These are phyloP conservation scores for Cybosia mesomella DNA, from an alignment of 2,888 invertebrate genomes.

Conservation along the genomic window DNA sequence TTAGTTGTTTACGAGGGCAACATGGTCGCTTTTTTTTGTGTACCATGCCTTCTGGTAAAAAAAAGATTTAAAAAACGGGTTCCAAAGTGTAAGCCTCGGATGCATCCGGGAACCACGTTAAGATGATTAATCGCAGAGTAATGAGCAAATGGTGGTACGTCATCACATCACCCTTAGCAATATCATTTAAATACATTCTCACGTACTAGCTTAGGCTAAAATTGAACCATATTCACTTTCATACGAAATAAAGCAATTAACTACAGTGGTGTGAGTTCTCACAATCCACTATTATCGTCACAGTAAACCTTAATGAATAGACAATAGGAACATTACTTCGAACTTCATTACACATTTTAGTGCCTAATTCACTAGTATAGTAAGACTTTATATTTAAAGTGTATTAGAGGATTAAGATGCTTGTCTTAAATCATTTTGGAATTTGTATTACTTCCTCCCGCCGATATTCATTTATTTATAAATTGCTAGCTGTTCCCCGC, in stretches of 20 bases:
- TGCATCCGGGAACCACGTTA: too few species aligned
- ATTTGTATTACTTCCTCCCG: neutral
- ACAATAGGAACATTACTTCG: neutral
- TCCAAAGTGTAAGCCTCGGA: too few species aligned
- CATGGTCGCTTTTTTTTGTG: too few species aligned
- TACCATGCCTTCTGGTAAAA: too few species aligned
- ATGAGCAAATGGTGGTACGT: too few species aligned
- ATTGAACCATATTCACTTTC: neutral
- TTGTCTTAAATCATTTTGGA: neutral
- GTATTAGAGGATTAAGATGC: neutral
- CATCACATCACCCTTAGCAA: neutral
- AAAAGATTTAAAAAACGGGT: too few species aligned
- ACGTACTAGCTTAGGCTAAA: neutral
- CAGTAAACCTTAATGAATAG: neutral
- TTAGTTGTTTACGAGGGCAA: too few species aligned
- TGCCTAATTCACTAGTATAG: conserved; percentile 2
- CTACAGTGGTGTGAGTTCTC: neutral
- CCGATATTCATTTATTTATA: too few species aligned
- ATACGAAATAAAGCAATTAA: neutral
- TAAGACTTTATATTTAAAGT: neutral
- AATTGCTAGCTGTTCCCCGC: too few species aligned
- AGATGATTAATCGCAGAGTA: too few species aligned
- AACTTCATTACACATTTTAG: conserved; percentile 2
- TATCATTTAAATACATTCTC: neutral
- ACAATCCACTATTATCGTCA: neutral